These are phyloP conservation scores for Sclerurus mexicanus DNA, from an alignment of 2,113 vertebrate species.

Conservation along the genomic window DNA sequence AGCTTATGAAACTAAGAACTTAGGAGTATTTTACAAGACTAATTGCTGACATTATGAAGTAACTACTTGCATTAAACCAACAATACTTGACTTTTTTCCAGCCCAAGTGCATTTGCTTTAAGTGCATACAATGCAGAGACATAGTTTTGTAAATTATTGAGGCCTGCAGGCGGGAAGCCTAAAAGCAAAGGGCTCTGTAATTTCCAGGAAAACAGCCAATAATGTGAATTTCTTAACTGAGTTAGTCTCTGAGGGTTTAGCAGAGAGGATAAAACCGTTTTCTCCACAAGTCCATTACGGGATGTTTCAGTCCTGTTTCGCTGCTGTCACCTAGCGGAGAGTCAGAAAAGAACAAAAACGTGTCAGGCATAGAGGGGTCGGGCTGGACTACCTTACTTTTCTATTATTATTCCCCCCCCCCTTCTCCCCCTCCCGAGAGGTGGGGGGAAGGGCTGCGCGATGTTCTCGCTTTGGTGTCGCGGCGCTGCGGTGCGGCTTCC, in stretches of 20 bases:
- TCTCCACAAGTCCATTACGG: background rate
- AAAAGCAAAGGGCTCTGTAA: slow-evolving; percentile 36
- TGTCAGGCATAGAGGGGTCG: background rate
- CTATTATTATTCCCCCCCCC: too few species aligned
- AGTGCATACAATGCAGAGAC: background rate
- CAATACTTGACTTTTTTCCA: background rate
- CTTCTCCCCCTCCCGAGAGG: too few species aligned
- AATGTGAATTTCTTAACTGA: background rate
- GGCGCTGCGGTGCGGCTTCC: fast-evolving
- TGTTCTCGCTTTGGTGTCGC: fast-evolving
- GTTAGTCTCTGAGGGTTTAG: background rate
- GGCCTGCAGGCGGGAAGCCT: slow-evolving; percentile 28
- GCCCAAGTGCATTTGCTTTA: background rate
- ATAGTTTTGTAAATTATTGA: slow-evolving; percentile 31
- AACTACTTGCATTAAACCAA: slow-evolving; percentile 22
- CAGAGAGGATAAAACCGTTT: background rate
- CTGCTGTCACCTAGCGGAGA: slow-evolving; percentile 38
- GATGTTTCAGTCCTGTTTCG: background rate
- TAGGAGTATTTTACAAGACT: background rate
- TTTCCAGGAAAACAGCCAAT: slow-evolving; percentile 61
- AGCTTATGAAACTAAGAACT: background rate
- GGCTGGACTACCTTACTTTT: too few species aligned
- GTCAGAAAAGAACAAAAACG: background rate
- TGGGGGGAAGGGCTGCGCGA: fast-evolving
- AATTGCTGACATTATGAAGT: background rate